Evolutionary conservation across 1,140 invertebrate genomes (phyloP).

Genomic region (Nomia melanderi): DNA sequence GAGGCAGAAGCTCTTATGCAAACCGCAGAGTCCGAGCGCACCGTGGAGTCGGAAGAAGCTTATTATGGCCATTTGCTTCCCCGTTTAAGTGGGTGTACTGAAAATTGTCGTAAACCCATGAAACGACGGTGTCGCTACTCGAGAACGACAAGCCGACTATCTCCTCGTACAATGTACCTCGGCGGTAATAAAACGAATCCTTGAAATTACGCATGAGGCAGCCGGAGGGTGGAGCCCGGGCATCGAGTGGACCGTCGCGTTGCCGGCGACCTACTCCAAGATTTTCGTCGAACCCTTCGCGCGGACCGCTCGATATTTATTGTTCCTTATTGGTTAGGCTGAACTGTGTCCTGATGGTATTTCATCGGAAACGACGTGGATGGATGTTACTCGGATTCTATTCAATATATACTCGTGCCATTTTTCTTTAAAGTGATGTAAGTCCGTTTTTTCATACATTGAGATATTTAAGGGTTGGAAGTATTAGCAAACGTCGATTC

Average conservation of each 20-base stretch:
- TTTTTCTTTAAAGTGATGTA: no score
- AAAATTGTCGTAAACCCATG: conserved; percentile 60
- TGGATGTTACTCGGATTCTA: no score
- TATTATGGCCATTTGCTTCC: conserved; percentile 60
- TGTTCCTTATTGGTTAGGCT: no score
- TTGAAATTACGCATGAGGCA: conserved; percentile 37
- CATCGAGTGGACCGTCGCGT: not conserved
- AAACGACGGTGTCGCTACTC: conserved; percentile 51
- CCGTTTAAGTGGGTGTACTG: conserved; percentile 51
- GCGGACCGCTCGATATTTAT: no score
- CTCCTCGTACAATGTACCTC: conserved; percentile 25
- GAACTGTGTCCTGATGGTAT: no score
- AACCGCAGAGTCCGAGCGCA: conserved; percentile 57
- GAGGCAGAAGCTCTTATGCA: conserved; percentile 56
- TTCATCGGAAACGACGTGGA: no score
- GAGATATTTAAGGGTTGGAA: no score
- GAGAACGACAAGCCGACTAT: conserved; percentile 42
- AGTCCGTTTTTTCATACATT: no score
- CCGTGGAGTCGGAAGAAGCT: conserved; percentile 43
- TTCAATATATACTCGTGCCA: no score
- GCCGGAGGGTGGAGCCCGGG: not conserved
- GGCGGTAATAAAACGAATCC: conserved; percentile 56
- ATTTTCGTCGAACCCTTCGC: not conserved
- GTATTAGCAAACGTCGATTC: no score
- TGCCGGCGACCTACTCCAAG: no score